These are phyloP conservation scores for Leptinotarsa juncta DNA, from an alignment of 2,888 invertebrate species.

Conservation along the genomic window DNA sequence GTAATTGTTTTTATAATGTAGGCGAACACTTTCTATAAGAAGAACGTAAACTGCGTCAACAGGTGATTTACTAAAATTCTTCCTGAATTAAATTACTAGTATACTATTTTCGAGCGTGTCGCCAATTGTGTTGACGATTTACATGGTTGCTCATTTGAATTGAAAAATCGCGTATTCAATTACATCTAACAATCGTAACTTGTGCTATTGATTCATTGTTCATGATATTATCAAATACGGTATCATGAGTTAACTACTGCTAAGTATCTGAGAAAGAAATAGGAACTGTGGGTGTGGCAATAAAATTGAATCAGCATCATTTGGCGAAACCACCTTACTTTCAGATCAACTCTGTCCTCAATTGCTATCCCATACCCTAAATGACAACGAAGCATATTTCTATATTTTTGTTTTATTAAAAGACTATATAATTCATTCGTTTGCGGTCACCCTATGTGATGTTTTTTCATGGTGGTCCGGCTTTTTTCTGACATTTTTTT, in stretches of 20 bases:
- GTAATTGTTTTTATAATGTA: too few relatives aligned
- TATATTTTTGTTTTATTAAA: constrained; percentile 4
- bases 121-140: too few relatives aligned
- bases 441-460: constrained; percentile 4
- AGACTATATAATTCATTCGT: constrained; percentile 6
- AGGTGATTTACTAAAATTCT: too few relatives aligned
- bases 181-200: too few relatives aligned
- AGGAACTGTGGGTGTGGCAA: not conserved
- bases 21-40: too few relatives aligned
- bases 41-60: too few relatives aligned
- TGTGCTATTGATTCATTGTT: not conserved
- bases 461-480: constrained; percentile 7
- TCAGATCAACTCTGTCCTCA: not conserved
- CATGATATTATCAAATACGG: not conserved
- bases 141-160: too few relatives aligned
- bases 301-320: constrained; percentile 4
- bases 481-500: constrained; percentile 5
- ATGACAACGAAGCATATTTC: not conserved
- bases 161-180: too few relatives aligned
- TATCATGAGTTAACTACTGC: not conserved
- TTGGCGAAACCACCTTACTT: not conserved
- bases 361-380: not conserved
- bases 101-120: too few relatives aligned
- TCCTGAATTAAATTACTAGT: too few relatives aligned
- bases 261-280: not conserved